Evolutionary conservation across 1,140 invertebrate genomes (phyloP).

Genomic region (Magallana ariakensis): DNA sequence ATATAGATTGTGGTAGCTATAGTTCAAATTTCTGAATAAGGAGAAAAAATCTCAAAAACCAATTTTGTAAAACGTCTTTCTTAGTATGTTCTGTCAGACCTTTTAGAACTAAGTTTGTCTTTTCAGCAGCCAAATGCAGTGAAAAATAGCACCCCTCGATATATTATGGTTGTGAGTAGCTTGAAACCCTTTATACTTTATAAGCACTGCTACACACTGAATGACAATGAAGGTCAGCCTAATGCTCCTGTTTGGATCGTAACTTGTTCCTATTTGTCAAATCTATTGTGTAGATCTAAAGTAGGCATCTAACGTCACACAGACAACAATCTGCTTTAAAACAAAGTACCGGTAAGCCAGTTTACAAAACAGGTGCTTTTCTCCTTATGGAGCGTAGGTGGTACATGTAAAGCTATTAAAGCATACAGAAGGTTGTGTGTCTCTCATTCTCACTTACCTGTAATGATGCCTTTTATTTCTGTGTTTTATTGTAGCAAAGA

Average conservation of each 20-base stretch:
- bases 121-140: neutral
- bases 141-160: conserved; percentile 28
- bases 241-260: neutral
- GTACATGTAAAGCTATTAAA: too few species aligned
- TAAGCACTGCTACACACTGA: neutral
- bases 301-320: neutral
- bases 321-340: neutral
- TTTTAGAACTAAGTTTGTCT: neutral
- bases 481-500: neutral
- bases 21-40: too few species aligned
- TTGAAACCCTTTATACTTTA: neutral
- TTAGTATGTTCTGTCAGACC: neutral
- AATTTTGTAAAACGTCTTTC: too few species aligned
- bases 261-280: neutral
- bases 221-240: neutral
- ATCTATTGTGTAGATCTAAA: conserved; percentile 1
- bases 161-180: conserved; percentile 24
- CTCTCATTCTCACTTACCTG: too few species aligned
- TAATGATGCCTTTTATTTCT: neutral
- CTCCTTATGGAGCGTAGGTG: too few species aligned
- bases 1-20: too few species aligned
- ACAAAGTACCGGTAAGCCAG: neutral
- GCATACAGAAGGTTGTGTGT: too few species aligned
- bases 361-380: neutral
- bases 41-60: too few species aligned